A percentile compares a stretch with the other conserved stretches of the same genome.
Conservation (phyloP, 2,888 invertebrate genomes). For the Pristionchus entomophagus region DNA sequence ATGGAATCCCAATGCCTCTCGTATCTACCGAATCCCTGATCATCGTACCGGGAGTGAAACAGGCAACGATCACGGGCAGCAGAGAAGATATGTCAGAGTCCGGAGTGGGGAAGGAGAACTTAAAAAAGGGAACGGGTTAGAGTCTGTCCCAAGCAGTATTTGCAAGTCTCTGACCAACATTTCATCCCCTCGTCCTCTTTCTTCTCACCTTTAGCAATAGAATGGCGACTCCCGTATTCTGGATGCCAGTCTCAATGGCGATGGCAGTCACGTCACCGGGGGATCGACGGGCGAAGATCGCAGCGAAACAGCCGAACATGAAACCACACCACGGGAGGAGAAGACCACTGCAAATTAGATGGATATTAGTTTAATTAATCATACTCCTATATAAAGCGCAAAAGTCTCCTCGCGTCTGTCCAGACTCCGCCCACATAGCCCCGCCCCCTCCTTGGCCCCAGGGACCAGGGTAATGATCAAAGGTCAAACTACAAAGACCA, state of each 20-base stretch:
- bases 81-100: constrained; percentile 81
- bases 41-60: constrained; percentile 87
- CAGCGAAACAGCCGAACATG: constrained; percentile 77
- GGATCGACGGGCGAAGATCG: constrained; percentile 70
- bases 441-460: too few species aligned
- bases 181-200: not conserved
- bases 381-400: not conserved
- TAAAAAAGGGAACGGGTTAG: constrained; percentile 52
- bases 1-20: too few species aligned
- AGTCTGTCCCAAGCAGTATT: too few species aligned
- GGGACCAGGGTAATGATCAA: too few species aligned
- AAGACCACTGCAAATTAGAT: constrained; percentile 73
- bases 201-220: constrained; percentile 70
- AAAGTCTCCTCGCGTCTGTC: too few species aligned
- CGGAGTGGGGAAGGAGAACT: constrained; percentile 76
- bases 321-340: constrained; percentile 78
- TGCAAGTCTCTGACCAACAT: not conserved
- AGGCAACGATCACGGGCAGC: constrained; percentile 90
- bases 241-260: constrained; percentile 77
- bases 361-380: not conserved
- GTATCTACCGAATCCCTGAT: not conserved
- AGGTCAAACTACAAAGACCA: too few species aligned
- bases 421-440: too few species aligned
- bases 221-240: constrained; percentile 78
- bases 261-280: constrained; percentile 75